Conservation (phyloP, 1,140 invertebrate species). For the Drosophila punjabiensis region DNA sequence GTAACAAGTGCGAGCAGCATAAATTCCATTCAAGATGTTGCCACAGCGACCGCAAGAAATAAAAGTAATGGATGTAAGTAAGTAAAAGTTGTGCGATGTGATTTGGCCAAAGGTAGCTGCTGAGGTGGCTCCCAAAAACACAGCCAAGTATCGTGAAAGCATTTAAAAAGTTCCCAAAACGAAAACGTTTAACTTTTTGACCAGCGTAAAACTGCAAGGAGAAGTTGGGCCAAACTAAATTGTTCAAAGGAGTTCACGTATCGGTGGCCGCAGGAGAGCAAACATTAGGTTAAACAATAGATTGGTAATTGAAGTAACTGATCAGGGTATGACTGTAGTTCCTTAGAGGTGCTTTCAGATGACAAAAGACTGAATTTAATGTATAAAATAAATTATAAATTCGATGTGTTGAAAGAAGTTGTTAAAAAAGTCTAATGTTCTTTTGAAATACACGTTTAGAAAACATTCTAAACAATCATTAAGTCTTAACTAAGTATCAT, state of each 20-base stretch:
- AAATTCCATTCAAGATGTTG: conserved; percentile 38
- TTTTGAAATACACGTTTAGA: no score
- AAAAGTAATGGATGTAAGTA: conserved; percentile 25
- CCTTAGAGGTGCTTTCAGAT: neutral
- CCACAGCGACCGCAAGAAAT: conserved; percentile 23
- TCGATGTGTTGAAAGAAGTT: accelerated
- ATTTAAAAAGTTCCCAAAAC: conserved; percentile 42
- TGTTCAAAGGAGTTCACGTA: conserved; percentile 21
- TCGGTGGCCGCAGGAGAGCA: conserved; percentile 25
- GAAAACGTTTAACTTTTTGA: conserved; percentile 43
- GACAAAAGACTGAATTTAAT: no score
- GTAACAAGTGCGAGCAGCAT: conserved; percentile 26
- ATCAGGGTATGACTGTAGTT: neutral
- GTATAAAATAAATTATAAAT: neutral
- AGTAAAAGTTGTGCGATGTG: conserved; percentile 22
- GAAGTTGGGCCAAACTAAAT: conserved; percentile 33
- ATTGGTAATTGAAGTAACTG: conserved; percentile 35
- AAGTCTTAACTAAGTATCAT: no score
- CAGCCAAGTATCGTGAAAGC: conserved; percentile 34
- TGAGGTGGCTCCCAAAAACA: conserved; percentile 3
- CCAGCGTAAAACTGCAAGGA: conserved; percentile 8
- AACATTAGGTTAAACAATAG: conserved; percentile 42
- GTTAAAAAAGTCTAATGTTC: no score
- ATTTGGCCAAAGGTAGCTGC: conserved; percentile 32
- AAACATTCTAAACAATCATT: no score